phyloP scores from a whole-genome alignment of 2,888 invertebrate species.

The Polyommatus iphigenia region DNA sequence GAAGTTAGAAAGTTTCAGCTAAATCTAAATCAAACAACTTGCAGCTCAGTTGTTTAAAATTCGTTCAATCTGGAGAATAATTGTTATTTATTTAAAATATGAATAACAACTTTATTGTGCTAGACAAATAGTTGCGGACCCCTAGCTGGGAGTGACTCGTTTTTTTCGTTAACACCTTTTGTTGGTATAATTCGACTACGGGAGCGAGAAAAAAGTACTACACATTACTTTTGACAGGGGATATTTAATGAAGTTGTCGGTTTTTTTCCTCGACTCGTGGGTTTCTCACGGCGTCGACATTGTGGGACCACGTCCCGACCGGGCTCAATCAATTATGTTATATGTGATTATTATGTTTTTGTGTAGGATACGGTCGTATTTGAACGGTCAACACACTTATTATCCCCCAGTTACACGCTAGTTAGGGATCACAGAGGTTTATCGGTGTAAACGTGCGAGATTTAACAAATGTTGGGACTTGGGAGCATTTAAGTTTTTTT shows the following conservation, averaged over 20 bases:
- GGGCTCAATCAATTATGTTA: constrained; percentile 77
- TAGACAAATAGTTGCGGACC: constrained; percentile 62
- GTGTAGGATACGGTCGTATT: constrained; percentile 49
- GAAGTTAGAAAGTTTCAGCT: too few relatives aligned
- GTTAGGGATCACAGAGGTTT: constrained; percentile 45
- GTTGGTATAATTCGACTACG: constrained; percentile 78
- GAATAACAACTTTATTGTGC: constrained; percentile 18
- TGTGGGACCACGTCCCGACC: constrained; percentile 72
- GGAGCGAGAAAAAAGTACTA: constrained; percentile 75
- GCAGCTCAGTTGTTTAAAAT: too few relatives aligned
- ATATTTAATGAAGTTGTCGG: constrained; percentile 77
- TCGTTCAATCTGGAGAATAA: too few relatives aligned
- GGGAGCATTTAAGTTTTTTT: constrained; percentile 5
- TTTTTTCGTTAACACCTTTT: constrained; percentile 80
- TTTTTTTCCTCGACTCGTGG: constrained; percentile 56
- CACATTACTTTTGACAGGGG: constrained; percentile 78
- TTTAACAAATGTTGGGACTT: constrained; percentile 8
- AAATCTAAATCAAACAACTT: too few relatives aligned
- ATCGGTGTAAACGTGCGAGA: constrained; percentile 24
- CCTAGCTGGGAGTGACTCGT: constrained; percentile 56
- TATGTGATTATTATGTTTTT: constrained; percentile 71
- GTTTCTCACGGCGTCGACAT: constrained; percentile 69
- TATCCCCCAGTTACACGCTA: constrained; percentile 68
- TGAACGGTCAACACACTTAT: constrained; percentile 68
- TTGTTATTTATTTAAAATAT: neutral